Evolutionary conservation across 2,888 invertebrate genomes (phyloP), one percentile per base, ranked within the genome.

Genomic region (Eupeodes luniger): DNA sequence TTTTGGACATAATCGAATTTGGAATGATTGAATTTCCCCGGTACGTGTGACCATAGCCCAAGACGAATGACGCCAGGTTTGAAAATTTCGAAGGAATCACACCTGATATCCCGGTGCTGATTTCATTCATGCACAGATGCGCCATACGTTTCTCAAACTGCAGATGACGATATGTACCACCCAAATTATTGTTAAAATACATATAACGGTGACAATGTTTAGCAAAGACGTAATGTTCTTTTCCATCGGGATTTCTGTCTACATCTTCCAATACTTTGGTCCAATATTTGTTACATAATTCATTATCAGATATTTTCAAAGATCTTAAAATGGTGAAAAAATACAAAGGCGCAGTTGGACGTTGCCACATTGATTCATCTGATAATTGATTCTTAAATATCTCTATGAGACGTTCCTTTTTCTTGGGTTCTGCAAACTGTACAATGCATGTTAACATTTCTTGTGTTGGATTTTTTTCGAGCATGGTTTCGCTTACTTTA

Each of bases 131-230:
- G 83, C 94, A 92, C 87, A 93, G 89, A 47, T 92, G 91, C 27
- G 93, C 91, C n/a, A 94, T 89, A 55, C 90, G 89, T 14, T 92
- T 93, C 90, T 95, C 95, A 83, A 95, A 93, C 9, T 91, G 91
- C n/a, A 90, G 89, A 89, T 94, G 93, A 0, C 95, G 92, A 90
- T 94, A 95, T 10, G 94, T 94, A 11, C 94, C 94, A 6, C 94
- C 94, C 3, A 95, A 90, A 90, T 95, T 94, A 76, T 94, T 94
- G 88, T 94, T 94, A 90, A 95, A 95, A 90, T 94, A 93, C 93
- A 95, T 94, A 90, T 95, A 95, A 80, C 94, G 94, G 78, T 94
- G 93, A 84, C 94, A 94, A 53, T 94, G 92, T 47, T 92, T 92
- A 10, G 94, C 82, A 57, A 94, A 90, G 66, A 91, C 91, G 57